Evolutionary conservation across 2,888 invertebrate genomes (phyloP).

Genomic region (Eulithis prunata): DNA sequence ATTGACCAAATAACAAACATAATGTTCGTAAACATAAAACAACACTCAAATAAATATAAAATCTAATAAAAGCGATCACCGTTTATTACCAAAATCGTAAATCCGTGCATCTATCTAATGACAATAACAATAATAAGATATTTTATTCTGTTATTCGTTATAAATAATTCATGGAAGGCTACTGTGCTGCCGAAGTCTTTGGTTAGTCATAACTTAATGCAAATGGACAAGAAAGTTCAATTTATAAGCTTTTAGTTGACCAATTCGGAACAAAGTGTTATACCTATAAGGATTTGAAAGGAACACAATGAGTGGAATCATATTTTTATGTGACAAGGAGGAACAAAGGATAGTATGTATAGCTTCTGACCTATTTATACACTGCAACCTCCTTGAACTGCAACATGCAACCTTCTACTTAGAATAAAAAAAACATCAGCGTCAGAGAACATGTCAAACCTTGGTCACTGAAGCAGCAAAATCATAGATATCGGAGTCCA

Average conservation of each 20-base stretch:
- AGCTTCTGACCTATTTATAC: no score
- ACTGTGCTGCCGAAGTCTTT: conserved; percentile 54
- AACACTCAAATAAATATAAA: conserved; percentile 39
- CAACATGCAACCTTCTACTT: no score
- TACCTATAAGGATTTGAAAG: no score
- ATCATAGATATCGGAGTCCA: no score
- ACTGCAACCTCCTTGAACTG: no score
- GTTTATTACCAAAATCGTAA: conserved; percentile 48
- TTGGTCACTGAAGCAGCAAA: no score
- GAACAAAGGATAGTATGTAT: no score
- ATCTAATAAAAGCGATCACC: conserved; percentile 40
- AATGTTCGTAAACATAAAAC: conserved; percentile 36
- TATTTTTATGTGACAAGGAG: no score
- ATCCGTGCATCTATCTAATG: conserved; percentile 45
- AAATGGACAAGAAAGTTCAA: neutral
- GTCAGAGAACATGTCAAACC: no score
- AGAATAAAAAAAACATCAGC: no score
- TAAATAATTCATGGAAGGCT: conserved; percentile 63
- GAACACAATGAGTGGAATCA: no score
- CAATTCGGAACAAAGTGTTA: neutral
- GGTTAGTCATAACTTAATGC: neutral
- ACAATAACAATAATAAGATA: conserved; percentile 52
- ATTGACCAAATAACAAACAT: conserved; percentile 24
- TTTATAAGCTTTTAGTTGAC: neutral
- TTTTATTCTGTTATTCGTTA: conserved; percentile 56